These are phyloP conservation scores for Rhipidura dahli DNA, from an alignment of 2,113 vertebrate genomes.

Conservation along the genomic window DNA sequence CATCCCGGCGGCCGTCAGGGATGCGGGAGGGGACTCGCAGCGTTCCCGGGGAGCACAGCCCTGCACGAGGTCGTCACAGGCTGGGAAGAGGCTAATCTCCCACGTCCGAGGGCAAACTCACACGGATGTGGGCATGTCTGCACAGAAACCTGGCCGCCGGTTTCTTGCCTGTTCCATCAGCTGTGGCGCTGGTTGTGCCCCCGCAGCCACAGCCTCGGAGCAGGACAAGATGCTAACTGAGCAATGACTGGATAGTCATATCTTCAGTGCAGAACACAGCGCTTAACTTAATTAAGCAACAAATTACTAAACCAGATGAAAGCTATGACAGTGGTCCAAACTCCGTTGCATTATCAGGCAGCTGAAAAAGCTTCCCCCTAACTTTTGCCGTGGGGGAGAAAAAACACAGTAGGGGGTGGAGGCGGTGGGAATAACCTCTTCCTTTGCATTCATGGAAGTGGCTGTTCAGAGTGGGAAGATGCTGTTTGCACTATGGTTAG, in stretches of 20 bases:
- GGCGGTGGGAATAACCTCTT: background rate
- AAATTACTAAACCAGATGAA: background rate
- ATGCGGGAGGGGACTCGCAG: background rate
- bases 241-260: background rate
- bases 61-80: accelerated
- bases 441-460: background rate
- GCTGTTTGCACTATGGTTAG: accelerated
- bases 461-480: background rate
- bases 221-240: background rate
- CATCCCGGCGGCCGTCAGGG: accelerated
- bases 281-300: background rate
- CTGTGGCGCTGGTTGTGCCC: accelerated
- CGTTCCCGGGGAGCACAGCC: background rate
- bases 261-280: background rate
- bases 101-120: accelerated
- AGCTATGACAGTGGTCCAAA: background rate
- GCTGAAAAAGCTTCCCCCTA: background rate
- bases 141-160: too few relatives aligned
- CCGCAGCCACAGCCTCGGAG: accelerated
- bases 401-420: background rate
- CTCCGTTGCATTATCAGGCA: background rate
- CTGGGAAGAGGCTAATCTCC: background rate
- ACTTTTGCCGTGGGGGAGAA: background rate
- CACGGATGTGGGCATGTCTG: accelerated
- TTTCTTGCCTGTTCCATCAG: background rate